phyloP scores from a whole-genome alignment of 2,888 invertebrate genomes.

The Cataglyphis rosenhaueri region DNA sequence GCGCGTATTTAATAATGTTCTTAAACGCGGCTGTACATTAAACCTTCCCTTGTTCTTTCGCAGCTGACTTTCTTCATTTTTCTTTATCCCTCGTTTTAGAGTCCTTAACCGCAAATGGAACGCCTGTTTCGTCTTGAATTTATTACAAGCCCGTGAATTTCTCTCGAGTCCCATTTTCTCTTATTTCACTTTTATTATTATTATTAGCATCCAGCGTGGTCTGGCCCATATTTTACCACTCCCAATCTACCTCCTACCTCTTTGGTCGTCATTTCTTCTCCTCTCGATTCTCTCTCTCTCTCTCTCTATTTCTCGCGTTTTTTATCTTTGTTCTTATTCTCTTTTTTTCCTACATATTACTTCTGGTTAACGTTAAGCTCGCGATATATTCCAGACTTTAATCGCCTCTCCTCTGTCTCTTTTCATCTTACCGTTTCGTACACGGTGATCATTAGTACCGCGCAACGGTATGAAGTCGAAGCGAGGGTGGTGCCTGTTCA shows the following conservation, averaged over 20 bases:
- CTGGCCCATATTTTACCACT: slow-evolving; percentile 64
- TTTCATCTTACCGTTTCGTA: slow-evolving; percentile 30
- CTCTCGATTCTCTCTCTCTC: not conserved
- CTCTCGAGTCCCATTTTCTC: slow-evolving; percentile 70
- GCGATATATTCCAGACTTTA: slow-evolving; percentile 46
- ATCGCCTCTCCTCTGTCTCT: slow-evolving; percentile 29
- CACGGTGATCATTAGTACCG: slow-evolving; percentile 71
- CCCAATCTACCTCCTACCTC: slow-evolving; percentile 8
- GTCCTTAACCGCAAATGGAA: slow-evolving; percentile 71
- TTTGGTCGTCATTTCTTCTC: slow-evolving; percentile 9
- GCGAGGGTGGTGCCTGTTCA: slow-evolving; percentile 41
- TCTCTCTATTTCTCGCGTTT: not conserved
- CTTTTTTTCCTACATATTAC: slow-evolving; percentile 21
- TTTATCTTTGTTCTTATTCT: not conserved
- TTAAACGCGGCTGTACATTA: not conserved
- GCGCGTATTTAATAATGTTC: not conserved
- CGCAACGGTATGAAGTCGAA: slow-evolving; percentile 56
- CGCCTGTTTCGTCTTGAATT: slow-evolving; percentile 70
- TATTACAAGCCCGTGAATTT: slow-evolving; percentile 73
- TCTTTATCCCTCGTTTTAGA: slow-evolving; percentile 36
- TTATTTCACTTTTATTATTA: slow-evolving; percentile 73
- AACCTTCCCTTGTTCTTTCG: slow-evolving; percentile 12
- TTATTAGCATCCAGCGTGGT: slow-evolving; percentile 69
- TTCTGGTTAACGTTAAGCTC: slow-evolving; percentile 47
- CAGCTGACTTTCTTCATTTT: slow-evolving; percentile 33